Evolutionary conservation across 2,888 invertebrate species (phyloP).

Genomic region (Gymnosoma rotundatum): DNA sequence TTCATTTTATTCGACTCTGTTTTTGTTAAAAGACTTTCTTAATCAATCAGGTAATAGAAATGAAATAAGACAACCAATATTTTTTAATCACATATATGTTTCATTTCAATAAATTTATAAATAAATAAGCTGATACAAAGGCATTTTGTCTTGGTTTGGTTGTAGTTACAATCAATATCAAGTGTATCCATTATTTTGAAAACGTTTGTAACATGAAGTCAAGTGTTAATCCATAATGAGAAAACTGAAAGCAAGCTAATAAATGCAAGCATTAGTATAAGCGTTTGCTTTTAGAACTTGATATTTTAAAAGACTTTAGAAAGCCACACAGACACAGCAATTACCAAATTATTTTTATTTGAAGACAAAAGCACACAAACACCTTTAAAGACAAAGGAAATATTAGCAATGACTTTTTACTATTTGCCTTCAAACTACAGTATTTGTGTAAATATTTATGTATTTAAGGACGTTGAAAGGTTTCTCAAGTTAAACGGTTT

Average conservation of each 20-base stretch:
- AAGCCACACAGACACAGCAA: neutral
- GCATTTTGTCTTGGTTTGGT: too few relatives aligned
- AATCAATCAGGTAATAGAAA: too few relatives aligned
- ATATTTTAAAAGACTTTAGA: conserved; percentile 17
- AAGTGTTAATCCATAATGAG: conserved; percentile 63
- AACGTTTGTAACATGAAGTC: conserved; percentile 55
- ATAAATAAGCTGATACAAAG: too few relatives aligned
- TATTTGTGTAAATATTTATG: neutral
- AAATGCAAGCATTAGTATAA: conserved; percentile 20
- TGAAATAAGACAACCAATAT: too few relatives aligned
- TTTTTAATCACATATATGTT: too few relatives aligned
- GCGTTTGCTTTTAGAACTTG: conserved; percentile 4
- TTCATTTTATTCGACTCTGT: too few relatives aligned
- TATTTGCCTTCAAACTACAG: neutral
- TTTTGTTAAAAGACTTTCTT: too few relatives aligned
- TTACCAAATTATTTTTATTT: conserved; percentile 32
- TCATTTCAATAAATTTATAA: too few relatives aligned
- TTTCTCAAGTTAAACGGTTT: conserved; percentile 31
- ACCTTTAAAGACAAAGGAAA: neutral
- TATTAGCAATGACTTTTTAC: conserved; percentile 1
- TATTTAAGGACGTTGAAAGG: conserved; percentile 34
- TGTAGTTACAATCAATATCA: too few relatives aligned
- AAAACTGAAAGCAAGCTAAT: conserved; percentile 58
- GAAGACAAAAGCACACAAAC: neutral
- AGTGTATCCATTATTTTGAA: conserved; percentile 21